phyloP scores from a whole-genome alignment of 2,888 invertebrate species.

The Blomia tropicalis region DNA sequence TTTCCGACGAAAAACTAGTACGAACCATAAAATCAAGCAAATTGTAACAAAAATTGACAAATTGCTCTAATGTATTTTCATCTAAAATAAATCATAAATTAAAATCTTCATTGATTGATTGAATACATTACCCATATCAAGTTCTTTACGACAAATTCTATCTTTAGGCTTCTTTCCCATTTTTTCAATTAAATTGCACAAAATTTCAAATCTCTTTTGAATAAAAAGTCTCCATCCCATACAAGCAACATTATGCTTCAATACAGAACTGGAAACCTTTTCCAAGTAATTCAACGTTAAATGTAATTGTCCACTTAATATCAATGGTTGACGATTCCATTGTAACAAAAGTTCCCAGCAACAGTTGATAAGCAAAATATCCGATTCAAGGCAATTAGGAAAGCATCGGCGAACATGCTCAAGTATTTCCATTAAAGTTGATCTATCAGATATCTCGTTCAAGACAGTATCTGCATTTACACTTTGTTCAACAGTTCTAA shows the following conservation, averaged over 20 bases:
- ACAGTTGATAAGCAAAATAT: conserved; percentile 64
- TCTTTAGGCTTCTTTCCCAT: conserved; percentile 31
- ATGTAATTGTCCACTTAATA: neutral
- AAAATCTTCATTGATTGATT: neutral
- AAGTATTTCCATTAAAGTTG: conserved; percentile 30
- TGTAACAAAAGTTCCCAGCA: conserved; percentile 75
- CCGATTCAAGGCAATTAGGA: conserved; percentile 64
- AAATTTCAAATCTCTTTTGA: conserved; percentile 58
- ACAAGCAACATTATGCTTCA: conserved; percentile 44
- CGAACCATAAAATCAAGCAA: conserved; percentile 24
- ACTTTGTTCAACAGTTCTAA: conserved; percentile 23
- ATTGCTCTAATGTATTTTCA: conserved; percentile 23
- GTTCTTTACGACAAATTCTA: conserved; percentile 21
- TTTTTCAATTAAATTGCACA: conserved; percentile 59
- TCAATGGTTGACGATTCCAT: conserved; percentile 51
- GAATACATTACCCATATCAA: conserved; percentile 16
- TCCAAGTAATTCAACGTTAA: conserved; percentile 16
- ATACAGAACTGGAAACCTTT: conserved; percentile 18
- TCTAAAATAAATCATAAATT: neutral
- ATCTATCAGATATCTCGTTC: neutral
- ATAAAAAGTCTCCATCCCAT: conserved; percentile 77
- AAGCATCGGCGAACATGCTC: conserved; percentile 45
- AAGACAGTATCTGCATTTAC: conserved; percentile 7
- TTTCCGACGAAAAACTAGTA: conserved; percentile 32
- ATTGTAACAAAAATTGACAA: conserved; percentile 13